A percentile compares a stretch with the other conserved stretches of the same genome.
phyloP scores from a whole-genome alignment of 2,797 vertebrate species.

The Apogon hyalosoma region DNA sequence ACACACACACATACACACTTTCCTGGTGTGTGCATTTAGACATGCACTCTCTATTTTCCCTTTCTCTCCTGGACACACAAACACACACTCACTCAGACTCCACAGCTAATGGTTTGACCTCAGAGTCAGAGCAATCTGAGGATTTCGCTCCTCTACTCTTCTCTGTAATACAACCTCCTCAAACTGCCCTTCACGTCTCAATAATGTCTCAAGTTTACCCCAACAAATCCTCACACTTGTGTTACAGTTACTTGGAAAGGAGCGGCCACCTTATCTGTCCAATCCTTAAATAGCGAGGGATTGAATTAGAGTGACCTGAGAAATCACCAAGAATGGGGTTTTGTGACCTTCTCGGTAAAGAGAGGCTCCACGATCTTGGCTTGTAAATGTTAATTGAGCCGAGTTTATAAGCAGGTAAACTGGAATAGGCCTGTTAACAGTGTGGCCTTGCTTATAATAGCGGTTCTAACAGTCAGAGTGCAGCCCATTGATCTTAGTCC shows the following conservation, averaged over 20 bases:
- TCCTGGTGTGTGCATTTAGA: neutral
- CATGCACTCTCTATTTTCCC: neutral
- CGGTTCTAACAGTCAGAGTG: constrained; percentile 3
- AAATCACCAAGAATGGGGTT: neutral
- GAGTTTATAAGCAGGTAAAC: constrained; percentile 29
- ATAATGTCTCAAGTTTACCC: constrained; percentile 29
- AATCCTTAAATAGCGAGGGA: neutral
- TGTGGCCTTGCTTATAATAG: constrained; percentile 28
- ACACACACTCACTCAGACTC: constrained; percentile 1
- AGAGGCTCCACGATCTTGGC: constrained; percentile 31
- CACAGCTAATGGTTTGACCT: constrained; percentile 53
- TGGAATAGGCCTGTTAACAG: constrained; percentile 20
- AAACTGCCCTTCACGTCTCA: constrained; percentile 41
- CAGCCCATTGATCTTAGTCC: constrained; percentile 34
- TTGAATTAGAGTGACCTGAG: constrained; percentile 10
- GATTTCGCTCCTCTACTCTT: constrained; percentile 22
- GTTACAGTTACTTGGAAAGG: constrained; percentile 17
- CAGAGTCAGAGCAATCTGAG: constrained; percentile 50
- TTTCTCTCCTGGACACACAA: neutral
- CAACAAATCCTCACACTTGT: constrained; percentile 31
- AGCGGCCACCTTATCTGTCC: neutral
- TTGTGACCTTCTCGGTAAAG: constrained; percentile 19
- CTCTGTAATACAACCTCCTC: constrained; percentile 24
- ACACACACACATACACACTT: neutral
- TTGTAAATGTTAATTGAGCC: constrained; percentile 39